Conservation (phyloP, 1,140 invertebrate genomes). For the Diachasma alloeum region DNA sequence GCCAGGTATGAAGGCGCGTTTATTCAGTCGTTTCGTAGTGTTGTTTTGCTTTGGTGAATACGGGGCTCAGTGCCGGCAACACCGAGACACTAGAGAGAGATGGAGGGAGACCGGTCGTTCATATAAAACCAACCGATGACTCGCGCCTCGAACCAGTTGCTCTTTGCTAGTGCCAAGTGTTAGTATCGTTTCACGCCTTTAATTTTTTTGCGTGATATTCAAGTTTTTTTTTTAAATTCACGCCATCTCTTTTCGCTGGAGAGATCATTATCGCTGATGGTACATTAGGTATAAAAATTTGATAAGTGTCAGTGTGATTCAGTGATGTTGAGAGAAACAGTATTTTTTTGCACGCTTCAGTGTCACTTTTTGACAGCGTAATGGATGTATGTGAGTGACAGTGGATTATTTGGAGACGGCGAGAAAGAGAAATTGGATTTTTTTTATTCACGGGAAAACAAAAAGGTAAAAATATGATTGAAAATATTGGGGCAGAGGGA, state of each 20-base stretch:
- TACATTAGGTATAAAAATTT: not conserved
- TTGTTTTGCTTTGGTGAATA: conserved; percentile 14
- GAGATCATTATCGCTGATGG: conserved; percentile 1
- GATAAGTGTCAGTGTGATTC: conserved; percentile 1
- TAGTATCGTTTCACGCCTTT: conserved; percentile 41
- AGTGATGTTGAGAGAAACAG: not conserved
- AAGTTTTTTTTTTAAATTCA: not conserved
- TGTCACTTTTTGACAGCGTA: conserved; percentile 23
- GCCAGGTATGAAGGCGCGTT: conserved; percentile 9
- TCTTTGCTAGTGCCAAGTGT: conserved; percentile 52
- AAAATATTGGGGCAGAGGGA: not conserved
- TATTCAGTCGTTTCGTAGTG: conserved; percentile 29
- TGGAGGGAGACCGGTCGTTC: conserved; percentile 48
- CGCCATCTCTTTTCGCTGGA: not conserved
- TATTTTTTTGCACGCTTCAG: not conserved
- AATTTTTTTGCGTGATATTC: not conserved
- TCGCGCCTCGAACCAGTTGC: conserved; percentile 53
- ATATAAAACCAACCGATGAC: conserved; percentile 55
- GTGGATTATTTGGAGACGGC: conserved; percentile 5
- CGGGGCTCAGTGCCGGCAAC: conserved; percentile 23
- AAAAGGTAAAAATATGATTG: not conserved
- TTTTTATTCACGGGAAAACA: not conserved
- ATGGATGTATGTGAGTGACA: conserved; percentile 17
- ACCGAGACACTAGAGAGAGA: conserved; percentile 17
- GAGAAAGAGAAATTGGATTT: conserved; percentile 2